Evolutionary conservation across 2,888 invertebrate genomes (phyloP), one percentile per base, ranked within the genome.

Genomic region (Amaurobius ferox): DNA sequence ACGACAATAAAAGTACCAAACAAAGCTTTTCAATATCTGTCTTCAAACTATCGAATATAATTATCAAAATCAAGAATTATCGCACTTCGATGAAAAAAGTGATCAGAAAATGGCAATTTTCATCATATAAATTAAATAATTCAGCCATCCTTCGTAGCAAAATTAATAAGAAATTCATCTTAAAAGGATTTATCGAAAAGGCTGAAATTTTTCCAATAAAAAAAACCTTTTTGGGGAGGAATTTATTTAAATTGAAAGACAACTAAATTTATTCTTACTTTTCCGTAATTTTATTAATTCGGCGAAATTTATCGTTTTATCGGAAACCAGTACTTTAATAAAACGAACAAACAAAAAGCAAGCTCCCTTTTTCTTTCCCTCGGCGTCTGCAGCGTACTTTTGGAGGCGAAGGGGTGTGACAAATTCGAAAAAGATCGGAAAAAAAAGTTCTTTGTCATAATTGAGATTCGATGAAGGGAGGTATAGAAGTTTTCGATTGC

Each of bases 301-400:
- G 5, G 23, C 55, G 16, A 55, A 44, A 55, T 55, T 55, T n/a
- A 55, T 55, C 55, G 55, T 55, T 55, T 55, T 55, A 55, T 55
- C 11, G 55, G 23, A 55, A 55, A 55, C 19, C 23, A 11, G 6
- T 44, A 44, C 44, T 44, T 16, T 7, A 44, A 44, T 44, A 44
- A 55, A 55, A 55, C 23, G 6, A 55, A 23, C 11, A 55, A 55
- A 23, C 55, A 55, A 55, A 55, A 55, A 2, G 23, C 23, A 55
- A 55, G 16, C 9, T 35, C 35, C 35, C 35, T 35, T 35, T 35
- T 35, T 35, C n/a, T 16, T 44, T 16, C 16, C 13, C 23, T 23
- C n/a, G n/a, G n/a, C 55, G 23, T 55, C 23, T 23, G 7, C 11
- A 44, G 2, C 9, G 2, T 2, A 44, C 44, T 11, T 44, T 7